Percentiles rank a stretch among this genome's conserved stretches.
These are phyloP conservation scores for Nomada ruficornis DNA, from an alignment of 2,888 invertebrate species.

Conservation along the genomic window DNA sequence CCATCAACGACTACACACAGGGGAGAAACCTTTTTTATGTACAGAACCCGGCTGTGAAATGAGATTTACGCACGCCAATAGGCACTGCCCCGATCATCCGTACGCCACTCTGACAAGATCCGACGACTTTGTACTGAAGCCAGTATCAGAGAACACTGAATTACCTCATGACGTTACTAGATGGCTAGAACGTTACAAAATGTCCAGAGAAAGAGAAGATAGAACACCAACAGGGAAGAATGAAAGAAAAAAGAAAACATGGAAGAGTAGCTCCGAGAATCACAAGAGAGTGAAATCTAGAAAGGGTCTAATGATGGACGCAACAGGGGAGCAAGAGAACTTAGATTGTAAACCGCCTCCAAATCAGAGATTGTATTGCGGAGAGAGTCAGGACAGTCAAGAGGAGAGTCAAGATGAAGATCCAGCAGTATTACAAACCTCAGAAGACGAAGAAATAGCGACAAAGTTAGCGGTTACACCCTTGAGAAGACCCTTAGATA, in stretches of 20 bases:
- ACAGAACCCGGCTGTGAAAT: constrained; percentile 87
- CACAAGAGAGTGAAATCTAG: constrained; percentile 84
- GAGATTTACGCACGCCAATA: constrained; percentile 91
- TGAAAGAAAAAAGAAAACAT: constrained; percentile 83
- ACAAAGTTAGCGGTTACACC: constrained; percentile 79
- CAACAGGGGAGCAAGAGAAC: constrained; percentile 83
- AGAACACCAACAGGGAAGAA: constrained; percentile 83
- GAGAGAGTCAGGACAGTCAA: constrained; percentile 82
- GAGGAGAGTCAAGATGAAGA: constrained; percentile 83
- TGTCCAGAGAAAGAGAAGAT: constrained; percentile 82
- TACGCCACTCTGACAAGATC: constrained; percentile 86
- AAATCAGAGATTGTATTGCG: constrained; percentile 79
- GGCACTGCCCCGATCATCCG: constrained; percentile 91
- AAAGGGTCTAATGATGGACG: constrained; percentile 84
- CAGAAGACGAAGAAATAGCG: constrained; percentile 80
- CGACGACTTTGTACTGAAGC: constrained; percentile 85
- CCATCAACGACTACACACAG: constrained; percentile 91
- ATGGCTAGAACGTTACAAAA: constrained; percentile 85
- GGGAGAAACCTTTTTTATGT: constrained; percentile 91
- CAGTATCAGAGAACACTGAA: constrained; percentile 84
- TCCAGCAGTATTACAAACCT: constrained; percentile 76
- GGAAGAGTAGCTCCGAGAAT: constrained; percentile 84
- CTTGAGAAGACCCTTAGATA: constrained; percentile 79
- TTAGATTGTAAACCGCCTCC: constrained; percentile 75
- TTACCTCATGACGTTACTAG: constrained; percentile 85